phyloP scores from a whole-genome alignment of 2,797 vertebrate species.

The Notolepis coatsorum region DNA sequence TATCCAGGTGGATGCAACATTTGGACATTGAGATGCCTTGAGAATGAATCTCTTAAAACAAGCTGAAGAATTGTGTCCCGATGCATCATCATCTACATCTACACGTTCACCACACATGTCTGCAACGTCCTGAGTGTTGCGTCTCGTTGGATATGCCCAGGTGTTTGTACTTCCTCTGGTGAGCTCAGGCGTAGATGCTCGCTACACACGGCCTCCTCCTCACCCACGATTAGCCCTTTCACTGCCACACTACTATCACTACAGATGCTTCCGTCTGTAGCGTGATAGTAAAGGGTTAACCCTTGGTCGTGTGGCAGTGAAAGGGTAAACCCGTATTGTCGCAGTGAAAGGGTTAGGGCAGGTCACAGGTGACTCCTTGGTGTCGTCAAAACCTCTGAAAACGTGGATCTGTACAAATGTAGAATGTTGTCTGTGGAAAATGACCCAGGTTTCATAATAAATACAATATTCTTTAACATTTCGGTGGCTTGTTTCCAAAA shows the following conservation, averaged over 20 bases:
- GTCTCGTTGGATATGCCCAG: slow-evolving; percentile 46
- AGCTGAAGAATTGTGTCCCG: slow-evolving; percentile 10
- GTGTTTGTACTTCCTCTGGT: slow-evolving; percentile 63
- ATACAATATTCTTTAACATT: slow-evolving; percentile 89
- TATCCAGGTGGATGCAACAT: slow-evolving; percentile 39
- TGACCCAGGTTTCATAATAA: slow-evolving; percentile 92
- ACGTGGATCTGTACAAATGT: slow-evolving; percentile 86
- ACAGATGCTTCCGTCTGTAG: too few species aligned
- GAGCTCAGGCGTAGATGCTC: slow-evolving; percentile 50
- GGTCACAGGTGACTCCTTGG: slow-evolving; percentile 36
- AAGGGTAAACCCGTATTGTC: too few species aligned
- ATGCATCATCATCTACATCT: slow-evolving; percentile 25
- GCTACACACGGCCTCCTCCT: slow-evolving; percentile 36
- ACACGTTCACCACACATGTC: slow-evolving; percentile 11
- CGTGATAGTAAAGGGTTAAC: too few species aligned
- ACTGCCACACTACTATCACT: too few species aligned
- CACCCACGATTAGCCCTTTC: neutral
- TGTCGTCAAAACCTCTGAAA: slow-evolving; percentile 58
- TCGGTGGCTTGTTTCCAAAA: neutral
- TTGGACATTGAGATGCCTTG: slow-evolving; percentile 15
- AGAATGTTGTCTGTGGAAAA: slow-evolving; percentile 88
- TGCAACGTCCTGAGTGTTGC: slow-evolving; percentile 3
- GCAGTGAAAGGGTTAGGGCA: too few species aligned
- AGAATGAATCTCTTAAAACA: neutral
- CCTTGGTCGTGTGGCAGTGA: too few species aligned